These are phyloP conservation scores for Diarsia rubi DNA, from an alignment of 2,888 invertebrate genomes.

Conservation along the genomic window DNA sequence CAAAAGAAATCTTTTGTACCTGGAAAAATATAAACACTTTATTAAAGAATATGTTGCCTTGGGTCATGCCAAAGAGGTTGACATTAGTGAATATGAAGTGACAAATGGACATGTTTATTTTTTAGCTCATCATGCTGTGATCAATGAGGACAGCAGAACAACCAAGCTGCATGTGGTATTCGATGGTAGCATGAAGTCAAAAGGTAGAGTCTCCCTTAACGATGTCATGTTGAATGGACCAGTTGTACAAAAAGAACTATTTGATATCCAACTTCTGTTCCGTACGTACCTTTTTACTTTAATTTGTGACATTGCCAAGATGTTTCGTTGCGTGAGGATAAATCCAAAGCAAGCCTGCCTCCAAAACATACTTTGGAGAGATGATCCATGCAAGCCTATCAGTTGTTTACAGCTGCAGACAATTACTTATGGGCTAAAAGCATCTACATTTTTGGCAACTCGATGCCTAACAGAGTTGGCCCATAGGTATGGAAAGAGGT, in stretches of 20 bases:
- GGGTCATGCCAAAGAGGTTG: neutral
- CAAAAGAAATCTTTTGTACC: too few species aligned
- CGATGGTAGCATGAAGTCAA: slow-evolving; percentile 4
- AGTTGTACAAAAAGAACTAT: too few species aligned
- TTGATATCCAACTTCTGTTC: too few species aligned
- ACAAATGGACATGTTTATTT: neutral
- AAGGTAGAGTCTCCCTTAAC: neutral
- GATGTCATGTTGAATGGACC: neutral
- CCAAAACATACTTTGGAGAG: too few species aligned
- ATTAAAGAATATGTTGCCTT: neutral
- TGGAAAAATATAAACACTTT: neutral
- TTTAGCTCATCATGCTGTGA: neutral
- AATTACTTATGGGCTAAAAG: neutral
- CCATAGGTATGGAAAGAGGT: neutral
- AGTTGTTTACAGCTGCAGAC: neutral
- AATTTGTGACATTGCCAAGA: too few species aligned
- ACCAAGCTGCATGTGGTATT: neutral
- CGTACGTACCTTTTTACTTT: too few species aligned
- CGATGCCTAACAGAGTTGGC: neutral
- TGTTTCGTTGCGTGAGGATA: too few species aligned
- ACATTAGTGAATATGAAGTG: neutral
- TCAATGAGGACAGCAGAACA: neutral
- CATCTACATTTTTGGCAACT: neutral
- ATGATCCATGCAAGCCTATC: slow-evolving; percentile 1
- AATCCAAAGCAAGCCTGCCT: too few species aligned